A percentile compares a stretch with the other conserved stretches of the same genome.
Evolutionary conservation across 2,888 invertebrate species (phyloP).

Genomic region (Mesopsocus fuscifrons): DNA sequence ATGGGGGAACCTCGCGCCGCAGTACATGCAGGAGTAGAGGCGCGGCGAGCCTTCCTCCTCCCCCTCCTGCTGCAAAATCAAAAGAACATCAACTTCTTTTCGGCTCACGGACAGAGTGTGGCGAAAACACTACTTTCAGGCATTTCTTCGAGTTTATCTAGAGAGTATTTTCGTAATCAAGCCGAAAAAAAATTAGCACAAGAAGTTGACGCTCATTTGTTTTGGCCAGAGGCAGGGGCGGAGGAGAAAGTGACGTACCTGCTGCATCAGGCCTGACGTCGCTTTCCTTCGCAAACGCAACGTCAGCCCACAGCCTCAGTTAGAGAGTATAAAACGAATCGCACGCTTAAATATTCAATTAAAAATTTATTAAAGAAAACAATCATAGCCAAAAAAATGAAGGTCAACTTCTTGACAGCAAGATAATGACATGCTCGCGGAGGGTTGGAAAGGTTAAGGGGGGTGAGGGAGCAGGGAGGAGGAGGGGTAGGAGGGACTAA

Average conservation of each 20-base stretch:
- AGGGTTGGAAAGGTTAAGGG: neutral
- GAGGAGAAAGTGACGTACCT: slow-evolving; percentile 2
- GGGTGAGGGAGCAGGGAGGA: slow-evolving; percentile 23
- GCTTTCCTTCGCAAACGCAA: neutral
- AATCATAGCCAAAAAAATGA: slow-evolving; percentile 81
- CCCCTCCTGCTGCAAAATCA: slow-evolving; percentile 83
- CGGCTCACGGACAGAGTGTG: slow-evolving; percentile 22
- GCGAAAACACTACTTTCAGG: slow-evolving; percentile 6
- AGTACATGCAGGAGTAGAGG: slow-evolving; percentile 71
- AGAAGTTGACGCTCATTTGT: slow-evolving; percentile 84
- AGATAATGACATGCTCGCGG: slow-evolving; percentile 21
- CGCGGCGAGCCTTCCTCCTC: slow-evolving; percentile 41
- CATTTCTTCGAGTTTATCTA: slow-evolving; percentile 10
- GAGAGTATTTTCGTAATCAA: slow-evolving; percentile 4
- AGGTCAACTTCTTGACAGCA: slow-evolving; percentile 88
- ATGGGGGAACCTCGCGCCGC: slow-evolving; percentile 72
- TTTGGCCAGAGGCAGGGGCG: slow-evolving; percentile 40
- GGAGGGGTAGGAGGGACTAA: slow-evolving; percentile 11
- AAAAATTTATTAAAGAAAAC: slow-evolving; percentile 30
- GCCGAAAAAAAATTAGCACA: slow-evolving; percentile 24
- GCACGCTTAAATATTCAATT: slow-evolving; percentile 14
- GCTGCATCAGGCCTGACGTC: no score
- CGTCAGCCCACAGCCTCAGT: slow-evolving; percentile 1
- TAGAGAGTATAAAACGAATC: slow-evolving; percentile 11
- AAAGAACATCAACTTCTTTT: slow-evolving; percentile 84